Conservation (phyloP, 2,888 invertebrate species). For the Cerastis leucographa region DNA sequence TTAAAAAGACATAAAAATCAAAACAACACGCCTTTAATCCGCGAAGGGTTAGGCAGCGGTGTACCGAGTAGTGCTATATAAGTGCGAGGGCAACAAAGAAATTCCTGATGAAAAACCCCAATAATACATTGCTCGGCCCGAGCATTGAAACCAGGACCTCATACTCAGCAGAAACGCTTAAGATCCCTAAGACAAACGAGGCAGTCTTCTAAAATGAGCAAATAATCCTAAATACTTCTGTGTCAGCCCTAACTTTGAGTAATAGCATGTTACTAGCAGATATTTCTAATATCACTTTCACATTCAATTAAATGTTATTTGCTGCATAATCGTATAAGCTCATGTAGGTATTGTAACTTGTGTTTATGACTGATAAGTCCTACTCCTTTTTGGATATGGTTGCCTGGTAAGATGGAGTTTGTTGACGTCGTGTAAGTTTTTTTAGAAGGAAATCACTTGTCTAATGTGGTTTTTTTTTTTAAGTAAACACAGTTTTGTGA, state of each 20-base stretch:
- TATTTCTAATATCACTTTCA: slow-evolving; percentile 57
- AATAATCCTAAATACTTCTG: background rate
- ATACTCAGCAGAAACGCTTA: background rate
- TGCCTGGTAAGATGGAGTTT: slow-evolving; percentile 7
- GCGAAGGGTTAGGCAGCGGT: background rate
- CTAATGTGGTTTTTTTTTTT: too few relatives aligned
- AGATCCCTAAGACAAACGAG: background rate
- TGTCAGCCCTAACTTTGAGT: slow-evolving; percentile 47
- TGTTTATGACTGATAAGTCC: background rate
- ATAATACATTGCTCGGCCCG: background rate
- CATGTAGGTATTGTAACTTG: background rate
- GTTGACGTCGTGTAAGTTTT: background rate
- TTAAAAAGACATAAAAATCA: too few relatives aligned
- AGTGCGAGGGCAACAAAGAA: background rate
- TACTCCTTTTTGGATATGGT: slow-evolving; percentile 13
- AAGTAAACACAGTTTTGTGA: too few relatives aligned
- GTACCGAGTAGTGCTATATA: background rate
- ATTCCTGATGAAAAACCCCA: background rate
- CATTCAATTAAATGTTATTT: slow-evolving; percentile 43
- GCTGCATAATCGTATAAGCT: slow-evolving; percentile 7
- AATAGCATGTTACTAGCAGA: slow-evolving; percentile 40
- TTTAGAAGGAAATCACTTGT: too few relatives aligned
- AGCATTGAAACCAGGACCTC: background rate
- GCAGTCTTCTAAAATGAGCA: background rate
- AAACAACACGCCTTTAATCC: background rate